Percentiles rank a stretch among this genome's conserved stretches.
These are phyloP conservation scores for Cotesia vestalis DNA, from an alignment of 1,140 invertebrate species.

Conservation along the genomic window DNA sequence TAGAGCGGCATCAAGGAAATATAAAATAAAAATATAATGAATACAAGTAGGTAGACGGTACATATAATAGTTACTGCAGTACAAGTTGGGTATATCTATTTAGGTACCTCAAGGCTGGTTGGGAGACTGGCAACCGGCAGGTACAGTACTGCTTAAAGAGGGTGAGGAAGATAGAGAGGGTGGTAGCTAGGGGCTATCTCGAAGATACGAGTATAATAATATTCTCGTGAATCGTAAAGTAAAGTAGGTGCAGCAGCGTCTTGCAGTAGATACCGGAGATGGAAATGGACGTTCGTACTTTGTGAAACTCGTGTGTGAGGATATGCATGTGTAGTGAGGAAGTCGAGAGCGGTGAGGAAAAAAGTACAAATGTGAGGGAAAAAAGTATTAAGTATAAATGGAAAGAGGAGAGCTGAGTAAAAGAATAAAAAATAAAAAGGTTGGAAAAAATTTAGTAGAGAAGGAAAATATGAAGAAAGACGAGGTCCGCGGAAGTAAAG, in stretches of 20 bases:
- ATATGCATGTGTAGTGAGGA: constrained; percentile 7
- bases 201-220: constrained; percentile 54
- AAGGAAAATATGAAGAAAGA: background rate
- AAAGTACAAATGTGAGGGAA: constrained; percentile 17
- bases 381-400: constrained; percentile 11
- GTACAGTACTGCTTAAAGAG: no score
- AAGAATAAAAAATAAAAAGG: constrained; percentile 40
- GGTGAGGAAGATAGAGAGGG: constrained; percentile 3
- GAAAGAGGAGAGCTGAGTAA: constrained; percentile 33
- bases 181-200: constrained; percentile 47
- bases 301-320: background rate
- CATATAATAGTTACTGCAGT: background rate
- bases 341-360: background rate
- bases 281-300: constrained; percentile 17
- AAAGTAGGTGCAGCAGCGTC: constrained; percentile 48
- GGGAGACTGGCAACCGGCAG: background rate
- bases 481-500: constrained; percentile 25
- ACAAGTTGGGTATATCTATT: constrained; percentile 22
- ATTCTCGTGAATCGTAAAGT: constrained; percentile 50
- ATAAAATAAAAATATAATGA: constrained; percentile 7
- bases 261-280: constrained; percentile 29
- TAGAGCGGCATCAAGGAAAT: background rate
- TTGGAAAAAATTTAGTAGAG: no score
- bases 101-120: constrained; percentile 8
- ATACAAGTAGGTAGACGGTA: background rate